A percentile compares a stretch with the other conserved stretches of the same genome.
Conservation (phyloP, 2,888 invertebrate genomes). For the Pachymerium ferrugineum region DNA sequence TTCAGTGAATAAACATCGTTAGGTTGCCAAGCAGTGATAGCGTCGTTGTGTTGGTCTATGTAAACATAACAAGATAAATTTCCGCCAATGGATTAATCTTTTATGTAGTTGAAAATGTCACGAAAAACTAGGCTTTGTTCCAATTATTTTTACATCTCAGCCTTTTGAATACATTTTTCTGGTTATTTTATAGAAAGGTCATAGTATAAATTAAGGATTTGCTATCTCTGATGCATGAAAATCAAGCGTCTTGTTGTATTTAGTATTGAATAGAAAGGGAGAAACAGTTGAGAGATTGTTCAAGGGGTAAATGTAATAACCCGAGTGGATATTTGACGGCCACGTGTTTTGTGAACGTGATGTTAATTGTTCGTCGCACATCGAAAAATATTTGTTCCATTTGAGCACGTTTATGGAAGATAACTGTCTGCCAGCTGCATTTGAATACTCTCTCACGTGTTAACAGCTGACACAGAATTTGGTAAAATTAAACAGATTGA, state of each 20-base stretch:
- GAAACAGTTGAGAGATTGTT: not conserved
- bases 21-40: slow-evolving; percentile 15
- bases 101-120: slow-evolving; percentile 3
- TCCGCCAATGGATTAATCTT: not conserved
- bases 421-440: too few relatives aligned
- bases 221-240: not conserved
- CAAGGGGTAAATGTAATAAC: not conserved
- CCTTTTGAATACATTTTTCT: not conserved
- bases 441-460: too few relatives aligned
- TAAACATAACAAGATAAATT: slow-evolving; percentile 11
- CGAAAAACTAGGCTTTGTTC: not conserved
- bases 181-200: not conserved
- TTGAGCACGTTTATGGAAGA: too few relatives aligned
- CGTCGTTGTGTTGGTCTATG: not conserved
- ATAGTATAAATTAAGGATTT: not conserved
- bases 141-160: not conserved
- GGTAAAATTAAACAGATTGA: too few relatives aligned
- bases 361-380: too few relatives aligned
- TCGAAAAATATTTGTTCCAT: too few relatives aligned
- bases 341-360: too few relatives aligned
- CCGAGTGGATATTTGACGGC: too few relatives aligned
- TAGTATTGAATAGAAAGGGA: not conserved
- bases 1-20: not conserved
- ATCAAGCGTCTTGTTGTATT: too few relatives aligned
- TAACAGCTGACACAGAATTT: not conserved